phyloP scores from a whole-genome alignment of 2,113 vertebrate species.

The rabbit (Oryctolagus cuniculus) region DNA sequence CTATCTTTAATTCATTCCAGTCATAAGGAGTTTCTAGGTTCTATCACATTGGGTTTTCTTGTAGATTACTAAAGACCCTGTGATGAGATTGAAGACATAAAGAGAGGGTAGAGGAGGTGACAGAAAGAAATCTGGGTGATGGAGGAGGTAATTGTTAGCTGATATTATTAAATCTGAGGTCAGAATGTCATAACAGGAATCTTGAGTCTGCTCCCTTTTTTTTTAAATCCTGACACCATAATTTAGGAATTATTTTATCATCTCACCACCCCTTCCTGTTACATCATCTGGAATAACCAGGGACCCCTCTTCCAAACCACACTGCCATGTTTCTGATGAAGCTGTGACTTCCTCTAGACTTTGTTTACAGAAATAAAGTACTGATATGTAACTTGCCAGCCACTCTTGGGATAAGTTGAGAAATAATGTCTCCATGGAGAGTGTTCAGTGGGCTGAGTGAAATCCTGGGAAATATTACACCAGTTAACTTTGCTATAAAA shows the following conservation, averaged over 20 bases:
- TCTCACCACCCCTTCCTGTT: neutral
- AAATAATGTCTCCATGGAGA: neutral
- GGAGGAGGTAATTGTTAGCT: neutral
- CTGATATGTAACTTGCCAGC: neutral
- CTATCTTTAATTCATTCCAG: neutral
- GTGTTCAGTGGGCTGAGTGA: neutral
- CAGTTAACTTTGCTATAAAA: neutral
- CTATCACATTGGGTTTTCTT: neutral
- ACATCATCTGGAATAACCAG: neutral
- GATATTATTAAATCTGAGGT: neutral
- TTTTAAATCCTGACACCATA: too few species aligned
- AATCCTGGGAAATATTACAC: neutral
- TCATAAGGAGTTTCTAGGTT: neutral
- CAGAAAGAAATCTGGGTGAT: neutral
- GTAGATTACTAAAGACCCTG: neutral
- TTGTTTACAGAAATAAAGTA: neutral
- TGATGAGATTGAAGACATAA: neutral
- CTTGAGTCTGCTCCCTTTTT: neutral
- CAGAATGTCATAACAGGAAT: neutral
- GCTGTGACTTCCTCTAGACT: neutral
- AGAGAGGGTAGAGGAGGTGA: neutral
- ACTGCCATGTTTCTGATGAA: neutral
- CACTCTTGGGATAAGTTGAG: neutral
- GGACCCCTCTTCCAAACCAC: neutral
- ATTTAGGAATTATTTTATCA: fast-evolving